Evolutionary conservation across 2,888 invertebrate species (phyloP), one percentile per base, ranked within the genome.

Genomic region (Mycalesis mineus): DNA sequence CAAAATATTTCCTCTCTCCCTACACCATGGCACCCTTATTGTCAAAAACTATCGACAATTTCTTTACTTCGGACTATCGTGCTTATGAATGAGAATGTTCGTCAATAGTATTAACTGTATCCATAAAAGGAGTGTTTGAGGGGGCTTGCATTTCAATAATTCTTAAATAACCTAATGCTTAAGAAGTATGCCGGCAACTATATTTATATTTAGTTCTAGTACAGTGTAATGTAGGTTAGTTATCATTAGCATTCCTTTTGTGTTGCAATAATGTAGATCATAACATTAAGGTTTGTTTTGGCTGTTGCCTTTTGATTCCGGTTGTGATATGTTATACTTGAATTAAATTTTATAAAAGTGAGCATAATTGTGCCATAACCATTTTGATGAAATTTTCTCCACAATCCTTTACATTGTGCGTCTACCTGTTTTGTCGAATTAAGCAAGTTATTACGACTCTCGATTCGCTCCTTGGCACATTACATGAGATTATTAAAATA

Each of bases 321-420:
- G 65, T 65, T 65, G 65, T 65, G 65, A 65, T 56, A 13, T 49
- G 37, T 37, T 13, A 44, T 41, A 39, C 36, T 47, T 60, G 31
- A 15, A 29, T 57, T 48, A 29, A 55, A 41, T 15, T 9, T 28
- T 57, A 37, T 45, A 31, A 8, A 8, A 40, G 22, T 11, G 11
- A 14, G 22, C n/a, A 14, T 40, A 17, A 51, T 9, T 52, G 62
- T 62, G 60, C 60, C 60, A 60, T 60, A 47, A 41, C 47, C 15
- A 14, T 51, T 62, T 55, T 22, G 44, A 55, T 31, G 22, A 33
- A 55, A 37, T 59, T 57, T 45, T 55, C 31, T 51, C 49, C 55
- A 62, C 55, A 48, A 57, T 51, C 31, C 28, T 57, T 52, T 62
- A 59, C 59, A 57, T 55, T 62, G 55, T 57, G 56, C 55, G 33